These are phyloP conservation scores for Danaus plexippus DNA, from an alignment of 1,140 invertebrate species.

Conservation along the genomic window DNA sequence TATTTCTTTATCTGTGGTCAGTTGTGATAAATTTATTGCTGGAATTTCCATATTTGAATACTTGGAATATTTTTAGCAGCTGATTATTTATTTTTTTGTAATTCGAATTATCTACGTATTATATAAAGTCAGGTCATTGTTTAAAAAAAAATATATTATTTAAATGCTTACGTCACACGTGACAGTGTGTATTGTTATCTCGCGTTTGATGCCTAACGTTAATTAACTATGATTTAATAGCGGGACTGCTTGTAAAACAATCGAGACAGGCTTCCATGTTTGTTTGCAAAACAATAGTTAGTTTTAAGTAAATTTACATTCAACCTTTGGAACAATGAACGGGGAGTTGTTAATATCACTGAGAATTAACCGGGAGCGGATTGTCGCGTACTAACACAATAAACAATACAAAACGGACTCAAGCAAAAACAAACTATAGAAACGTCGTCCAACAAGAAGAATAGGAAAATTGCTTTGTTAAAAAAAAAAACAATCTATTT, in stretches of 20 bases:
- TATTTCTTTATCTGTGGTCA: no score
- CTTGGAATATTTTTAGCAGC: no score
- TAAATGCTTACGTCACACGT: no score
- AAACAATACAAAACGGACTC: slow-evolving; percentile 66
- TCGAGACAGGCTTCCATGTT: slow-evolving; percentile 36
- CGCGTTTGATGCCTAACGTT: slow-evolving; percentile 28
- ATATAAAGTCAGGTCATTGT: no score
- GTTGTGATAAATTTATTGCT: no score
- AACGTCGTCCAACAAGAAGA: slow-evolving; percentile 66
- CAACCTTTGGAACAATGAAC: slow-evolving; percentile 51
- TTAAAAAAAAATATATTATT: no score
- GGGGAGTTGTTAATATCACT: slow-evolving; percentile 54
- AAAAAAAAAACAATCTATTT: slow-evolving; percentile 64
- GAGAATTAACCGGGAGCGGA: slow-evolving; percentile 64
- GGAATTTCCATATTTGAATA: no score
- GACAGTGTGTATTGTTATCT: neutral
- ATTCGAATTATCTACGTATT: no score
- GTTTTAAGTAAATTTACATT: slow-evolving; percentile 62
- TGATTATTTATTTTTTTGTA: no score
- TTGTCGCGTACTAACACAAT: slow-evolving; percentile 59
- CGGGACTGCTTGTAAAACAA: slow-evolving; percentile 18
- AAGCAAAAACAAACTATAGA: slow-evolving; percentile 65
- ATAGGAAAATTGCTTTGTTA: slow-evolving; percentile 71
- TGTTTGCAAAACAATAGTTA: slow-evolving; percentile 52
- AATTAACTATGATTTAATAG: slow-evolving; percentile 39